Conservation (phyloP, 2,797 vertebrate species). For the Hyperoplus lanceolatus region DNA sequence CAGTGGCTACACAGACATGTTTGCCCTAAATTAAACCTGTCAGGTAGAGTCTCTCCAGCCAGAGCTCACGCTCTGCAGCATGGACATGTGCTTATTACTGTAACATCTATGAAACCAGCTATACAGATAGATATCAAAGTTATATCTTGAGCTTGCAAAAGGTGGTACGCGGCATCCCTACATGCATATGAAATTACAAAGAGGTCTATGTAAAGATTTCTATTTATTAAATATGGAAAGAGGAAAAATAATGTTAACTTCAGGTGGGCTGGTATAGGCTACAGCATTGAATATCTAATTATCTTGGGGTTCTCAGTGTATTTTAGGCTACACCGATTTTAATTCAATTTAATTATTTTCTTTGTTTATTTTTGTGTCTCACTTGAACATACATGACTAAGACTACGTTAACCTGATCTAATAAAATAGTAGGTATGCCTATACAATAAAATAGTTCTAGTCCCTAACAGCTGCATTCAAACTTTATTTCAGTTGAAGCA, state of each 20-base stretch:
- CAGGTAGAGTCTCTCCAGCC: constrained; percentile 5
- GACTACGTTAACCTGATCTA: not conserved
- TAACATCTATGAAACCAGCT: not conserved
- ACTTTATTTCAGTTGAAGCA: not conserved
- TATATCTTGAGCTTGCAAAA: not conserved
- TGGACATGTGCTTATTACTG: not conserved
- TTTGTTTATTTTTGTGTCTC: not conserved
- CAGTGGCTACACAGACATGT: fast-evolving
- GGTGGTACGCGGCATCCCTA: not conserved
- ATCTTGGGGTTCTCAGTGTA: not conserved
- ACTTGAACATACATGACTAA: not conserved
- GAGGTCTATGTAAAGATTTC: not conserved
- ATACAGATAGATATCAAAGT: not conserved
- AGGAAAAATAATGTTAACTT: not conserved
- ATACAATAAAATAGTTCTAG: too few relatives aligned
- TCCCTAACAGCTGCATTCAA: not conserved
- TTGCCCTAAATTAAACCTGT: constrained; percentile 13
- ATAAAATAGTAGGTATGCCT: too few relatives aligned
- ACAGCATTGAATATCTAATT: not conserved
- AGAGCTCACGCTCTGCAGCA: not conserved
- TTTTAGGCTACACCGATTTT: not conserved
- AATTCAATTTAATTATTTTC: constrained; percentile 7
- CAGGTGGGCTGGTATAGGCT: too few relatives aligned
- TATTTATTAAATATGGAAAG: not conserved
- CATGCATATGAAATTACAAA: not conserved